Evolutionary conservation across 2,888 invertebrate species (phyloP), one percentile per base, ranked within the genome.

Genomic region (Cheilosia pagana): DNA sequence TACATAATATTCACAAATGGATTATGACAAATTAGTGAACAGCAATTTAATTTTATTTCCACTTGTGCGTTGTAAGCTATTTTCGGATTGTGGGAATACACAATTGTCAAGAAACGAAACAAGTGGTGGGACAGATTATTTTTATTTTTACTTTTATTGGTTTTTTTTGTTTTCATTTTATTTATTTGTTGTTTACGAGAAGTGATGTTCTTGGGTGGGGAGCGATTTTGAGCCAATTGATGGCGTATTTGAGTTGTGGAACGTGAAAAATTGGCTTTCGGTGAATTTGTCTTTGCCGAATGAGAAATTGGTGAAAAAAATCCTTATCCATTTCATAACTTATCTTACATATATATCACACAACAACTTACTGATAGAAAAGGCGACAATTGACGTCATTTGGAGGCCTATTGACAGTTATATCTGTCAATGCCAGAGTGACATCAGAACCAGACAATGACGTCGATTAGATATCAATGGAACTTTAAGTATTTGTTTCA

Each of bases 1-100:
- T 8, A n/a, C n/a, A n/a, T n/a, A n/a, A 39, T 59, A 76, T 60
- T 76, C 41, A 76, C 67, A 76, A 67, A 60, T 67, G 67, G 67
- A 76, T 76, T 76, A 76, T 60, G 60, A 50, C 50, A 76, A 67
- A 60, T 76, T 76, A 75, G 57, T 50, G 23, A 35, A 19, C 35
- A 4, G n/a, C 35, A 5, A 5, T 59, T 70, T 8, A 28, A 28
- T 48, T 28, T 39, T 62, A 43, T 68, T 57, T 65, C 16, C 23
- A 10, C n/a, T 63, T 74, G 63, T 55, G 43, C 59, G 77, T 59
- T 55, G 62, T 60, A 16, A 16, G 45, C 31, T 75, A 75, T 67
- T 75, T 75, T 60, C 45, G 43, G 76, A 70, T 2, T 0, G 31
- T 0, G 31, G 28, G 35, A 19, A 65, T 41, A 71, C 55, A 71